These are phyloP conservation scores for Scaptodrosophila latifasciaeformis DNA, from an alignment of 2,888 invertebrate genomes.

Conservation along the genomic window DNA sequence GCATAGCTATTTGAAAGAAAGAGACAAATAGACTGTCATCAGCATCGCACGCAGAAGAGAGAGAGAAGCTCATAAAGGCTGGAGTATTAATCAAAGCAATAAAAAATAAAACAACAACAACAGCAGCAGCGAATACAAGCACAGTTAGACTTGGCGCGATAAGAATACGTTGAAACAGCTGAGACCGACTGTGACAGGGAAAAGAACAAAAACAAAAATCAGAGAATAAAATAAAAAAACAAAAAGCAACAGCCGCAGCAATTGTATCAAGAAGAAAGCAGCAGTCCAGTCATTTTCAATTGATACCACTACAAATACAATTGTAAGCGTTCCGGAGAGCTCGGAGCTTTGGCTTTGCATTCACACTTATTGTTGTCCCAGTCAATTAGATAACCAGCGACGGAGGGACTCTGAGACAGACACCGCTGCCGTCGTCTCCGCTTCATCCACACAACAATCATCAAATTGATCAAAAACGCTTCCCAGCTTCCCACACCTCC, in stretches of 20 bases:
- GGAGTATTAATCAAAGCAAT: constrained; percentile 32
- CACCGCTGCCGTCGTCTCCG: constrained; percentile 13
- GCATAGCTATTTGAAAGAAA: constrained; percentile 33
- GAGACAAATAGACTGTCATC: constrained; percentile 28
- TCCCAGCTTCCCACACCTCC: not conserved
- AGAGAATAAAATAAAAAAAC: no score
- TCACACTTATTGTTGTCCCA: constrained; percentile 42
- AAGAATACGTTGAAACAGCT: constrained; percentile 26
- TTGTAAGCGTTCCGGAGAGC: no score
- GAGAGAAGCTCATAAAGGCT: constrained; percentile 10
- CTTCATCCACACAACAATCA: constrained; percentile 22
- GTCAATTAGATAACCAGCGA: constrained; percentile 47
- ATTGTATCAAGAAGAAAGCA: no score
- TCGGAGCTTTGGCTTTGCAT: no score
- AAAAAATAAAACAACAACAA: constrained; percentile 44
- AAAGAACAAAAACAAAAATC: constrained; percentile 21
- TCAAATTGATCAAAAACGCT: constrained; percentile 35
- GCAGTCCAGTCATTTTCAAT: no score
- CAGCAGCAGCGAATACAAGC: constrained; percentile 37
- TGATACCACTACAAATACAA: no score
- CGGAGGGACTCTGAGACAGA: constrained; percentile 8
- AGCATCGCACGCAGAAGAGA: constrained; percentile 6
- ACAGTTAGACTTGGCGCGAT: no score
- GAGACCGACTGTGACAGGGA: constrained; percentile 1
- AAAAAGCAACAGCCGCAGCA: not conserved